A percentile compares a stretch with the other conserved stretches of the same genome.
Evolutionary conservation across 2,888 invertebrate genomes (phyloP).

Genomic region (Acrobasis suavella): DNA sequence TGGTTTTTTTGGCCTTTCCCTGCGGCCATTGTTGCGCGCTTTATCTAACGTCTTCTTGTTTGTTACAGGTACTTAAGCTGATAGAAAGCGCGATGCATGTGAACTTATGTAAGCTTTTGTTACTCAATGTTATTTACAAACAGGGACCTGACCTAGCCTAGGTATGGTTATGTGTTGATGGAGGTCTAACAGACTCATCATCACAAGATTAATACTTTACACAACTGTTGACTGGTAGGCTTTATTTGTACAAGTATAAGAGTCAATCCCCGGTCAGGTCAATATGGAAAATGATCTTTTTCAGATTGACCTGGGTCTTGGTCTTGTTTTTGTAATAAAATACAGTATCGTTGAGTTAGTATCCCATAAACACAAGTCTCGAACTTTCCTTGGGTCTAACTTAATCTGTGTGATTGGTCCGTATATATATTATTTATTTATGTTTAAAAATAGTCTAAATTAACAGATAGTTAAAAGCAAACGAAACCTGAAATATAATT

Average conservation of each 20-base stretch:
- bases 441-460: too few species aligned
- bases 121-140: constrained; percentile 17
- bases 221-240: neutral
- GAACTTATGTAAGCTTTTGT: constrained; percentile 20
- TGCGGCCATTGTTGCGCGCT: constrained; percentile 62
- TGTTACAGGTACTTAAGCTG: constrained; percentile 47
- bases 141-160: constrained; percentile 9
- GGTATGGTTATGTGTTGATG: neutral
- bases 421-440: too few species aligned
- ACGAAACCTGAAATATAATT: too few species aligned
- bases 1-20: constrained; percentile 61
- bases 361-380: too few species aligned
- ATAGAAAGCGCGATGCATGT: constrained; percentile 18
- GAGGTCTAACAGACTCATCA: neutral
- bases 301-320: too few species aligned
- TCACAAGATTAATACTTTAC: neutral
- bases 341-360: too few species aligned
- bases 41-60: constrained; percentile 59
- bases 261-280: too few species aligned
- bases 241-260: neutral
- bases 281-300: too few species aligned
- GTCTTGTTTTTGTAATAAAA: too few species aligned
- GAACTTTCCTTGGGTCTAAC: too few species aligned
- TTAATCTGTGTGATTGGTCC: too few species aligned
- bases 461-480: too few species aligned